phyloP scores from a whole-genome alignment of 2,113 vertebrate species.

The Promerops cafer region DNA sequence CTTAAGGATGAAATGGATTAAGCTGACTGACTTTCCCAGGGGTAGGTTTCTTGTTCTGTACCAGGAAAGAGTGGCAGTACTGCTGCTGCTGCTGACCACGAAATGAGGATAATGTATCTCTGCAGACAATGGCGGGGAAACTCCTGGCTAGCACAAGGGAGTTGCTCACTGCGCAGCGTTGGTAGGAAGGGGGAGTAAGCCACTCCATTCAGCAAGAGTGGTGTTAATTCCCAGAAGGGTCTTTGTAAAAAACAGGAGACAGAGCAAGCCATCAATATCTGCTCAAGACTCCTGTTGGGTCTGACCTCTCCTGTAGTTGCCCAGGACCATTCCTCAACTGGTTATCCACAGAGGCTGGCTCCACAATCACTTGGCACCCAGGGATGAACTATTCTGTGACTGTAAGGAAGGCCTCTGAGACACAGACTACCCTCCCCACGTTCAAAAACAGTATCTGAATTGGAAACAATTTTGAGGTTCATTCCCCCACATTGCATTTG shows the following conservation, averaged over 20 bases:
- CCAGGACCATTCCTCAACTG: neutral
- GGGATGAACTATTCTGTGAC: neutral
- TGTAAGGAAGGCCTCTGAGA: neutral
- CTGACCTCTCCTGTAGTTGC: neutral
- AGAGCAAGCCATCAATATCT: neutral
- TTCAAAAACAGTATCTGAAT: neutral
- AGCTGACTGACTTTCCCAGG: neutral
- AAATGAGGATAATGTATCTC: neutral
- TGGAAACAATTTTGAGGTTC: neutral
- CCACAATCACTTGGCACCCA: neutral
- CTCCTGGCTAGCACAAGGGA: neutral
- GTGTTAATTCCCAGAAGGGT: neutral
- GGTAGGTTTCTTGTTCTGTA: neutral
- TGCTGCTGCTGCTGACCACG: neutral
- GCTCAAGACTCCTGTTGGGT: neutral
- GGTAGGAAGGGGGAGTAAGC: neutral
- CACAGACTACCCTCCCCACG: neutral
- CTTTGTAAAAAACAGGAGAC: neutral
- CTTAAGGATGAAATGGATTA: neutral
- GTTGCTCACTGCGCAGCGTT: neutral
- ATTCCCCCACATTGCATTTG: rapidly evolving
- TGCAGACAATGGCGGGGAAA: neutral
- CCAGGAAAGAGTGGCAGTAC: neutral
- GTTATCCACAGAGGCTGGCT: rapidly evolving
- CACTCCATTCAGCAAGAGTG: neutral